Evolutionary conservation across 2,888 invertebrate species (phyloP).

Genomic region (Sepioteuthis lessoniana): DNA sequence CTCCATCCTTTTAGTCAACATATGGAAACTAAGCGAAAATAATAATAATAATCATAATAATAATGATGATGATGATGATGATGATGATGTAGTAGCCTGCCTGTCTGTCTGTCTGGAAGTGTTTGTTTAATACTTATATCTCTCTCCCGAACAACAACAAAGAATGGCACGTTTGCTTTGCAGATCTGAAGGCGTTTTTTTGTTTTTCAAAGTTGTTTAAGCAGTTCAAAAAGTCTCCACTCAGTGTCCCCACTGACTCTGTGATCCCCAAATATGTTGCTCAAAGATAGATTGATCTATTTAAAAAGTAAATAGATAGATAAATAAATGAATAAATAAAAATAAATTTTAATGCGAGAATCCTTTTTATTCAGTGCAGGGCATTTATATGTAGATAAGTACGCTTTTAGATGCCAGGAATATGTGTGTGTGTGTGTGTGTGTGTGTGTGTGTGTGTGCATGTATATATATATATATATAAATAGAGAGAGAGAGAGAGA

Average conservation of each 20-base stretch:
- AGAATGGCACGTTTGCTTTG: not conserved
- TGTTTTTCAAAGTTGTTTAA: not conserved
- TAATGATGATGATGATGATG: no score
- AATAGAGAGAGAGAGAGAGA: no score
- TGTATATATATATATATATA: no score
- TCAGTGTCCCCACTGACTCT: not conserved
- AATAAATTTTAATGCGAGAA: not conserved
- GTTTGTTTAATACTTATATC: no score
- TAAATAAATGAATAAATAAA: not conserved
- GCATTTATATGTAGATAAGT: not conserved
- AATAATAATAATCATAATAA: no score
- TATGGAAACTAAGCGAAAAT: no score
- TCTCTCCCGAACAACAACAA: not conserved
- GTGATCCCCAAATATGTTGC: not conserved
- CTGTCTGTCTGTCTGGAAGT: no score
- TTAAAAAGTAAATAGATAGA: not conserved
- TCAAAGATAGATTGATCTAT: not conserved
- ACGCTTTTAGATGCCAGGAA: not conserved
- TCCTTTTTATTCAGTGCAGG: not conserved
- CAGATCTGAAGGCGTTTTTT: not conserved
- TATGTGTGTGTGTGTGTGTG: no score
- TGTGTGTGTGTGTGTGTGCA: no score
- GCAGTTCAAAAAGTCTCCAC: constrained; percentile 6
- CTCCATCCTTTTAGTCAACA: no score
- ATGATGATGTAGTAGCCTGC: no score